These are phyloP conservation scores for Trichonephila clavipes DNA, from an alignment of 1,140 invertebrate genomes.

Conservation along the genomic window DNA sequence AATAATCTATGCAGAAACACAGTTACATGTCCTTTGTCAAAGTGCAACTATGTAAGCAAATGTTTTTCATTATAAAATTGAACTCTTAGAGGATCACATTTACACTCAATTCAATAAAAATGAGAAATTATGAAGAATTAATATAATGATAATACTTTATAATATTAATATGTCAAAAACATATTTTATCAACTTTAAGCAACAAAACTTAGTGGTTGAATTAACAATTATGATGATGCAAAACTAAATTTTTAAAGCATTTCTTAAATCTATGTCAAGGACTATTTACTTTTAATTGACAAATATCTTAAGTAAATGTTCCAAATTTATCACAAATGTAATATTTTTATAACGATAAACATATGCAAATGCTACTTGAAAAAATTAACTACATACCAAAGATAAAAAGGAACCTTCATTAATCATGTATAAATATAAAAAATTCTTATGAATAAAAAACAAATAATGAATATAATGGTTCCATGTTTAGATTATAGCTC, in stretches of 20 bases:
- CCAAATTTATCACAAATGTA: slow-evolving; percentile 6
- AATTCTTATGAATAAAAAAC: neutral
- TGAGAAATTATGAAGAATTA: neutral
- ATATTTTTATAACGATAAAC: neutral
- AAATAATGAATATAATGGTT: neutral
- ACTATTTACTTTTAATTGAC: neutral
- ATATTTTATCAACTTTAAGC: neutral
- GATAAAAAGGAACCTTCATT: neutral
- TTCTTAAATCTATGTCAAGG: neutral
- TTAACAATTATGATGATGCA: neutral
- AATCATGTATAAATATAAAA: neutral
- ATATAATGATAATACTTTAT: neutral
- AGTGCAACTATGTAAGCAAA: too few species aligned
- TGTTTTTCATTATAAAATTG: too few species aligned
- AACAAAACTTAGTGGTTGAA: too few species aligned
- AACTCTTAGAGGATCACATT: too few species aligned
- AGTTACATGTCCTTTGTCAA: too few species aligned
- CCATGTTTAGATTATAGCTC: neutral
- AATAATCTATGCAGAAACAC: too few species aligned
- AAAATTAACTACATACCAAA: neutral
- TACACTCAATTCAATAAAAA: too few species aligned
- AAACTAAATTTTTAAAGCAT: neutral
- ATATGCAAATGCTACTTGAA: neutral
- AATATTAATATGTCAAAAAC: slow-evolving; percentile 6
- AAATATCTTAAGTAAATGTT: neutral